Evolutionary conservation across 2,888 invertebrate species (phyloP).

Genomic region (Drosophila recens): DNA sequence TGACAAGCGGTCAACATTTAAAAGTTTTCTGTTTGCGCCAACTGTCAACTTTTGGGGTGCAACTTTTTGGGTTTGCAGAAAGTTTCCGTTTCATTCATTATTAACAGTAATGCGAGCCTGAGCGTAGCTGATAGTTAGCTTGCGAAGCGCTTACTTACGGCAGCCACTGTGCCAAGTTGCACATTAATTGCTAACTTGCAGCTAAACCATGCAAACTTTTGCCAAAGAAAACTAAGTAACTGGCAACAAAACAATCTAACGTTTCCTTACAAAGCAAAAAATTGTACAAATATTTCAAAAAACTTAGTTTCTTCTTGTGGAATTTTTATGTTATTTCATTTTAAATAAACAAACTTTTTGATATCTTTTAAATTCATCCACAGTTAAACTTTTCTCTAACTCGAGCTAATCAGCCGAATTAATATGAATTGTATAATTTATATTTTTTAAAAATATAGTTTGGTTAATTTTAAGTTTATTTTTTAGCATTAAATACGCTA

Average conservation of each 20-base stretch:
- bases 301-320: neutral
- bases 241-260: neutral
- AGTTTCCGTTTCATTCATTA: constrained; percentile 64
- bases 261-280: neutral
- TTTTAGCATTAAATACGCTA: no score
- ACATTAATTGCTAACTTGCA: constrained; percentile 47
- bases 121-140: constrained; percentile 14
- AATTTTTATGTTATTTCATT: constrained; percentile 8
- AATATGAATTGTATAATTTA: no score
- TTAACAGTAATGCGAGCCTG: constrained; percentile 45
- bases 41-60: constrained; percentile 24
- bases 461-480: no score
- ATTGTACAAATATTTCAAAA: constrained; percentile 1
- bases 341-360: constrained; percentile 19
- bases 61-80: constrained; percentile 31
- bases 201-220: constrained; percentile 8
- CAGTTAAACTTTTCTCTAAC: constrained; percentile 1
- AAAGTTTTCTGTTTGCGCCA: constrained; percentile 48
- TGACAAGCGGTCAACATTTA: constrained; percentile 24
- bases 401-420: neutral
- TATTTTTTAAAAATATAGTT: no score
- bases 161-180: constrained; percentile 37
- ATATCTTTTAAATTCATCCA: neutral
- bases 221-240: neutral
- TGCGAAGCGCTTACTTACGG: constrained; percentile 27